These are phyloP conservation scores for Macaria notata DNA, from an alignment of 2,888 invertebrate genomes.

Conservation along the genomic window DNA sequence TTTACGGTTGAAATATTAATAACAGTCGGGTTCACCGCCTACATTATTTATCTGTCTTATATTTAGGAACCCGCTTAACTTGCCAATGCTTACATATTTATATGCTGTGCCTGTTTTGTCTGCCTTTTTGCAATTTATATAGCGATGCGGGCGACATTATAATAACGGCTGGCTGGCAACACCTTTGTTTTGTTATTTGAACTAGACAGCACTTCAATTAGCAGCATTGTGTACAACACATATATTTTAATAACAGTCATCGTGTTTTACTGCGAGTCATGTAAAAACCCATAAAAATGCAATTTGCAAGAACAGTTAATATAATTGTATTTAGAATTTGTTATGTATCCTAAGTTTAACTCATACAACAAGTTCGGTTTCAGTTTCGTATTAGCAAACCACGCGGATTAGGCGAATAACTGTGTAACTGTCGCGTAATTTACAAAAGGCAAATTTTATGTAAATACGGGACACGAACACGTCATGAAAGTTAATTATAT, in stretches of 20 bases:
- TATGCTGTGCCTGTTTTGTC: too few species aligned
- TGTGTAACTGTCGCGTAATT: too few species aligned
- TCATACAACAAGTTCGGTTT: too few species aligned
- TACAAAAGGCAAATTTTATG: too few species aligned
- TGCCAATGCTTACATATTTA: too few species aligned
- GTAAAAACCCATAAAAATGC: not conserved
- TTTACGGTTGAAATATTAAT: slow-evolving; percentile 1
- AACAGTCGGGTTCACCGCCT: not conserved
- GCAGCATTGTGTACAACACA: not conserved
- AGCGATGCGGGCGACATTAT: slow-evolving; percentile 4
- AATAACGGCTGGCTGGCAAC: slow-evolving; percentile 6
- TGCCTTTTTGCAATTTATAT: not conserved
- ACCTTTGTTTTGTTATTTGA: slow-evolving; percentile 3
- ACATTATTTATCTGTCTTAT: too few species aligned
- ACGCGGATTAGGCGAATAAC: too few species aligned
- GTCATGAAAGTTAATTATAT: slow-evolving; percentile 72
- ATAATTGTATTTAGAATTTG: too few species aligned
- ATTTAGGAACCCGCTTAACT: too few species aligned
- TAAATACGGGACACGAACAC: slow-evolving; percentile 54
- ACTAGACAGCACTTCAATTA: not conserved
- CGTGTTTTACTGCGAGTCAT: not conserved
- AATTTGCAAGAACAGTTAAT: too few species aligned
- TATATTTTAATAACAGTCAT: not conserved
- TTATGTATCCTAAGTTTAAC: too few species aligned
- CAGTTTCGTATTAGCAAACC: too few species aligned